These are phyloP conservation scores for Monodelphis domestica DNA, from an alignment of 2,797 vertebrate species.

Conservation along the genomic window DNA sequence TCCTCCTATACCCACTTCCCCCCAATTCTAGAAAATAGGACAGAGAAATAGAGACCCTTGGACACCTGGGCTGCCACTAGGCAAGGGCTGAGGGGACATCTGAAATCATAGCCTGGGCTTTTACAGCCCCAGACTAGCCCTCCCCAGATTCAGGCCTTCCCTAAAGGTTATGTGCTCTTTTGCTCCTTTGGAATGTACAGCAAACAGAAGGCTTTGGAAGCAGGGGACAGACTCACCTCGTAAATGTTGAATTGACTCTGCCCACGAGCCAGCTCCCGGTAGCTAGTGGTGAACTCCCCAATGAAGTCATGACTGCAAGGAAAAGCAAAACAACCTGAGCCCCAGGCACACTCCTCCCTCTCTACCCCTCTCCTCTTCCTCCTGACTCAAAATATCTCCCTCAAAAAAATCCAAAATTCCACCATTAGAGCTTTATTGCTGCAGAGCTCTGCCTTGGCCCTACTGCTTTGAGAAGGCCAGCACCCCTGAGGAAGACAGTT, in stretches of 20 bases:
- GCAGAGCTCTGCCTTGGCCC: not conserved
- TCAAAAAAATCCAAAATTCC: not conserved
- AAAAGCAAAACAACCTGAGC: not conserved
- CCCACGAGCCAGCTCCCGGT: constrained; percentile 94
- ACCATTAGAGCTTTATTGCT: not conserved
- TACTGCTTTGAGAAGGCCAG: not conserved
- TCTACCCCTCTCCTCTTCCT: not conserved
- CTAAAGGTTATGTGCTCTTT: not conserved
- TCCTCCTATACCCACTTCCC: too few relatives aligned
- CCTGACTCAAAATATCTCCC: not conserved
- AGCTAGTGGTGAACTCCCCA: constrained; percentile 97
- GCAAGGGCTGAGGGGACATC: not conserved
- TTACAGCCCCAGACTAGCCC: not conserved
- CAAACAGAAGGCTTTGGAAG: not conserved
- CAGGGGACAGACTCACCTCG: constrained; percentile 86
- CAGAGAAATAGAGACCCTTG: not conserved
- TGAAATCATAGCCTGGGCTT: not conserved
- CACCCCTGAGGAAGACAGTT: not conserved
- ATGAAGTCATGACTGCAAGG: constrained; percentile 95
- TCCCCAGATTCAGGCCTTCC: not conserved
- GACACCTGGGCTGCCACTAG: too few relatives aligned
- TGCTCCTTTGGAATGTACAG: not conserved
- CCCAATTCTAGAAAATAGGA: not conserved
- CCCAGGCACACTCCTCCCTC: not conserved
- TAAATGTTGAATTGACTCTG: constrained; percentile 97